A percentile compares a stretch with the other conserved stretches of the same genome.
Conservation (phyloP, 30 jellyfish, hydroid and myxozoan species). For the Pseudorhiza aurosa region DNA sequence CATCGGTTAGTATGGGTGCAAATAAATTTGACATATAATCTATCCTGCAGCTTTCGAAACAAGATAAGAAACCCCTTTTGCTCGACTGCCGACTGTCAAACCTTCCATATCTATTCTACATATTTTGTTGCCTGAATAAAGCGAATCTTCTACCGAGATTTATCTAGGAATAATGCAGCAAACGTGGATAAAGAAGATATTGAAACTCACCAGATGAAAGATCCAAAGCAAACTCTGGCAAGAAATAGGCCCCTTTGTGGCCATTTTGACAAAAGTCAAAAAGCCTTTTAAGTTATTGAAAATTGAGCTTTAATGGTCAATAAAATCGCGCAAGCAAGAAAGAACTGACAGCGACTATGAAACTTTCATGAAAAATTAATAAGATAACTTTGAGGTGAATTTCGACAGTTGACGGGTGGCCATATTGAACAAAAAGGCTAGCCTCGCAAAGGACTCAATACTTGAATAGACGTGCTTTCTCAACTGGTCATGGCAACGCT, state of each 20-base stretch:
- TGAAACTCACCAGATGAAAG: too few species aligned
- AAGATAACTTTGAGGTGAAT: not conserved
- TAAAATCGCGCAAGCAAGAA: not conserved
- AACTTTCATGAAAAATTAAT: not conserved
- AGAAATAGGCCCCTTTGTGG: not conserved
- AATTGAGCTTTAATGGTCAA: not conserved
- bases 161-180: too few species aligned
- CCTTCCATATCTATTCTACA: too few species aligned
- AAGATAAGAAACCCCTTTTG: too few species aligned
- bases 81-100: too few species aligned
- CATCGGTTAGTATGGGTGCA: too few species aligned
- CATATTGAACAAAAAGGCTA: not conserved
- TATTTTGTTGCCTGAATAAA: too few species aligned
- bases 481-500: not conserved
- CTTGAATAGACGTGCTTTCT: not conserved
- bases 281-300: not conserved
- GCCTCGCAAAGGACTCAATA: not conserved
- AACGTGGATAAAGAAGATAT: too few species aligned
- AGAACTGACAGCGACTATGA: not conserved
- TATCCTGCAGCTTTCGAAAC: too few species aligned
- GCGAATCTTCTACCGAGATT: too few species aligned
- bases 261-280: not conserved
- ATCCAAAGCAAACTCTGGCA: not conserved
- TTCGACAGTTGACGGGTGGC: not conserved
- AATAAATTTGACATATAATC: too few species aligned